These are phyloP conservation scores for Uloborus plumipes DNA, from an alignment of 2,888 invertebrate species.

Conservation along the genomic window DNA sequence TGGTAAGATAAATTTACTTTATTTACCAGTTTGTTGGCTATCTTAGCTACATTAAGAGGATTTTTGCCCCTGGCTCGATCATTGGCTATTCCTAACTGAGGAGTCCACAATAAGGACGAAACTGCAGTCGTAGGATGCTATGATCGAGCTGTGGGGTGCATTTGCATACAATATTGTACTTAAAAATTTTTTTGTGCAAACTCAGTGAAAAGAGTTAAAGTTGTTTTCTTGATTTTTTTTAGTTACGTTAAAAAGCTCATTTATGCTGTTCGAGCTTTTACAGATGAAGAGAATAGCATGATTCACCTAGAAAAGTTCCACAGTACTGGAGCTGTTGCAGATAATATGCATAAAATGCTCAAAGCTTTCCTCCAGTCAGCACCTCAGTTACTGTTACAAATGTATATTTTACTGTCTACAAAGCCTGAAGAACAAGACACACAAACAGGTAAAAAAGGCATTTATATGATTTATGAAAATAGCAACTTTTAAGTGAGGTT, in stretches of 20 bases:
- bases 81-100: too few relatives aligned
- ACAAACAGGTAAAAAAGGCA: conserved; percentile 38
- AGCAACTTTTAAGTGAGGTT: too few relatives aligned
- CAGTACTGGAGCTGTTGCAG: conserved; percentile 74
- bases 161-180: neutral
- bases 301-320: conserved; percentile 55
- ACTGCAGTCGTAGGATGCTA: too few relatives aligned
- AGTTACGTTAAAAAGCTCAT: conserved; percentile 59
- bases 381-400: conserved; percentile 81
- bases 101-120: too few relatives aligned
- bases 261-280: conserved; percentile 50
- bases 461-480: neutral
- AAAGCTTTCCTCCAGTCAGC: conserved; percentile 81
- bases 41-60: too few relatives aligned
- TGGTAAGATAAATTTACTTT: too few relatives aligned
- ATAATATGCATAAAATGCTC: conserved; percentile 79
- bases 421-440: conserved; percentile 27
- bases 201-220: neutral
- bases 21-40: too few relatives aligned
- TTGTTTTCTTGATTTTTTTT: neutral
- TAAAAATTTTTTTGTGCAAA: neutral
- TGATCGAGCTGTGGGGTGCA: too few relatives aligned
- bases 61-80: too few relatives aligned
- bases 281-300: conserved; percentile 52
- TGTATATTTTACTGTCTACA: conserved; percentile 75